Conservation (phyloP, 2,797 vertebrate species). For the Acanthornis magna region DNA sequence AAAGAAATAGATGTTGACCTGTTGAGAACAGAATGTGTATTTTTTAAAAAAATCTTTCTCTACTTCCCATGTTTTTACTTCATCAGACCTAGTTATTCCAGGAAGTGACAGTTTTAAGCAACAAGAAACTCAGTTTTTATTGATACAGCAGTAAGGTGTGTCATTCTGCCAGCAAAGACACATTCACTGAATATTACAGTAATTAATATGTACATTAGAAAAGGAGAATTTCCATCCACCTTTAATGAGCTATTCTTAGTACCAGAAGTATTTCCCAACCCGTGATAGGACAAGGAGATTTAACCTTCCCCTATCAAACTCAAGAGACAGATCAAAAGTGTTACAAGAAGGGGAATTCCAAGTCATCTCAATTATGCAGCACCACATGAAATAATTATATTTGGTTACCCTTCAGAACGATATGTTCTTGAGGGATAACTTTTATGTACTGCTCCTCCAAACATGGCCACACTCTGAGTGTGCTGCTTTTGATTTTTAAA, state of each 20-base stretch:
- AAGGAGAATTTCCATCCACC: background rate
- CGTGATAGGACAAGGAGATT: background rate
- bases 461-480: background rate
- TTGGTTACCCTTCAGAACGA: slow-evolving; percentile 19
- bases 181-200: background rate
- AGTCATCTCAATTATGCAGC: slow-evolving; percentile 44
- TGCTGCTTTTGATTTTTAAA: slow-evolving; percentile 57
- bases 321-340: slow-evolving; percentile 25
- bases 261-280: slow-evolving; percentile 15
- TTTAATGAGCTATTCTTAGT: slow-evolving; percentile 60
- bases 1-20: background rate
- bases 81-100: background rate
- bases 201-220: slow-evolving; percentile 26
- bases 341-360: slow-evolving; percentile 47
- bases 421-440: slow-evolving; percentile 9
- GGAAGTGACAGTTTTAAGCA: slow-evolving; percentile 44
- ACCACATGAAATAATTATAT: slow-evolving; percentile 58
- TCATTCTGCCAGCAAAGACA: slow-evolving; percentile 26
- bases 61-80: background rate
- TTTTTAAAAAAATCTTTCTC: background rate
- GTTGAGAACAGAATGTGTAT: background rate
- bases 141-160: background rate
- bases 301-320: slow-evolving; percentile 18
- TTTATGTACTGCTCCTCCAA: slow-evolving; percentile 11
- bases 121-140: slow-evolving; percentile 7